phyloP scores from a whole-genome alignment of 2,888 invertebrate genomes.

The Buathra laborator region DNA sequence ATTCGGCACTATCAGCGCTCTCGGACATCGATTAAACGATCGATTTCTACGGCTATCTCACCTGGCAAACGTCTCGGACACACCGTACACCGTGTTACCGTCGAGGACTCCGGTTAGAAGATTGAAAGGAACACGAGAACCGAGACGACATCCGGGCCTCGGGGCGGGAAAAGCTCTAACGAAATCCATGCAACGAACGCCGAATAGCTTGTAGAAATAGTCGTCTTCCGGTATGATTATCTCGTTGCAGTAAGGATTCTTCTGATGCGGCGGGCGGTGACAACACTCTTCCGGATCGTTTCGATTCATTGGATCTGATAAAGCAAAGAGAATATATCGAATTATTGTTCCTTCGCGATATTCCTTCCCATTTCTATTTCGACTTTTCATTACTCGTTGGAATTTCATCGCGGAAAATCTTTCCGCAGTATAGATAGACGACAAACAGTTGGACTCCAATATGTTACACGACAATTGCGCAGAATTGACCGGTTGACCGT shows the following conservation, averaged over 20 bases:
- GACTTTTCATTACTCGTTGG: neutral
- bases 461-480: too few species aligned
- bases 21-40: constrained; percentile 2
- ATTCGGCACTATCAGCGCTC: neutral
- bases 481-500: neutral
- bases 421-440: too few species aligned
- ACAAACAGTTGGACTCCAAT: too few species aligned
- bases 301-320: constrained; percentile 92
- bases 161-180: constrained; percentile 95
- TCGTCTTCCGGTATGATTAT: constrained; percentile 95
- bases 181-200: constrained; percentile 95
- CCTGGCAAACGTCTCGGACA: constrained; percentile 93
- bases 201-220: constrained; percentile 94
- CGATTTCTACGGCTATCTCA: constrained; percentile 79
- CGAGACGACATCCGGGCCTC: constrained; percentile 94
- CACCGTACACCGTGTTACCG: constrained; percentile 96
- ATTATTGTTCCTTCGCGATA: neutral
- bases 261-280: constrained; percentile 92
- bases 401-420: too few species aligned
- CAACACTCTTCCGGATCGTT: constrained; percentile 97
- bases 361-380: neutral
- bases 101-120: constrained; percentile 94
- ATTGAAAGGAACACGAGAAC: constrained; percentile 94
- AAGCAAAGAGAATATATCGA: neutral
- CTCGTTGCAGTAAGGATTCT: constrained; percentile 96